Base-by-base conservation (phyloP, 1,140 invertebrate genomes). In the Drosophila persimilis region DNA sequence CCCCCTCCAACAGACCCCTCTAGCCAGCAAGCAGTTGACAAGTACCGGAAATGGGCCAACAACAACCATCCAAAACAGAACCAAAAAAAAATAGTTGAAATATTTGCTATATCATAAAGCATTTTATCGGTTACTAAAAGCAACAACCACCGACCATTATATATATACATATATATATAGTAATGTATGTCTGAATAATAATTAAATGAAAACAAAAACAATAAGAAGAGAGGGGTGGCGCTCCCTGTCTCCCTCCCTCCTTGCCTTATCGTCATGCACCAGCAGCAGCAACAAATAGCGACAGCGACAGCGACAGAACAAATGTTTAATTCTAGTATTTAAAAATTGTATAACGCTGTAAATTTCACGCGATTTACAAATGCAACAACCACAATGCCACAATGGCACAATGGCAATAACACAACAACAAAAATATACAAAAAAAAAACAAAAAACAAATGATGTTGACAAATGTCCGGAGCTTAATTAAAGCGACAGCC, bases 281-380 rank as follows among this genome's bases (percentile, higher is more conserved):
- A 80, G 60, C 58, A 54, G 31, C 57, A 71, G 20, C 60, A 58
- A 22, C 45, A 45, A 58, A 22, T 41, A 45, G 8, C 44, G 71
- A 59, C 44, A 63, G 35, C 35, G 4, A 39, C 35, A 26, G 35
- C 35, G 4, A 13, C 35, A 26, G n/a, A 62, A 59, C 61, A 79
- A 79, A 69, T 60, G 50, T 20, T 77, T 67, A 81, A 73, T 47
- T 80, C 46, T 74, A 77, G 79, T 83, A 81, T 65, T 81, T 78
- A 78, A 35, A 9, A 81, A 83, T 81, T 83, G 60, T 78, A 74
- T 77, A 81, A 83, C 73, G 58, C 53, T 77, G 78, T 83, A 73
- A 73, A 59, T 77, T 81, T 81, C 62, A 81, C 78, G 79, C 79
- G 60, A 73, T 62, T 80, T 41, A 52, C 53, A 43, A 48, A 24